phyloP scores from a whole-genome alignment of 2,797 vertebrate species.

The Rhinella marina region DNA sequence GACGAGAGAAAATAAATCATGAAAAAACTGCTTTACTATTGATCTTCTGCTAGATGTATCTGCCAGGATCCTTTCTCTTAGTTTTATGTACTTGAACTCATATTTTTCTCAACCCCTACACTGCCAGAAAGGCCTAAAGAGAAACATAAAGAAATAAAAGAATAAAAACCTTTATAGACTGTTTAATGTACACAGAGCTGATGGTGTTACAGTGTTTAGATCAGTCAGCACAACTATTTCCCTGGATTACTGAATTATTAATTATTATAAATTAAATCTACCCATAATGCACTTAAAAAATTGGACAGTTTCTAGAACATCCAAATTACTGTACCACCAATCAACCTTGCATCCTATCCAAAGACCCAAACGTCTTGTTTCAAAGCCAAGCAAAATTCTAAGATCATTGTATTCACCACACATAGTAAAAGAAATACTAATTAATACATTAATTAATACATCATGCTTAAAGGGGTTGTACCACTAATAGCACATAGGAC shows the following conservation, averaged over 20 bases:
- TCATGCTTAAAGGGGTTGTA: too few relatives aligned
- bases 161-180: neutral
- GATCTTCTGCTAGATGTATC: conserved; percentile 63
- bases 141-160: conserved; percentile 11
- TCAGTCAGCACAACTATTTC: neutral
- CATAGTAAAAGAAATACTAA: neutral
- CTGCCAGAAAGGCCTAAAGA: conserved; percentile 11
- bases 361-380: neutral
- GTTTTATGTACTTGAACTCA: conserved; percentile 63
- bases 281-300: neutral
- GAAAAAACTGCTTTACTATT: conserved; percentile 64
- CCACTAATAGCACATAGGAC: too few relatives aligned
- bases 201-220: neutral
- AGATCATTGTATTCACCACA: neutral
- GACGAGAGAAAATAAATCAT: conserved; percentile 63
- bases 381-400: neutral
- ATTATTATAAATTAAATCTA: neutral
- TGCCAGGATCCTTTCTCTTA: conserved; percentile 62
- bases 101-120: conserved; percentile 57
- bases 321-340: neutral
- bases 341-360: neutral
- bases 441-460: too few relatives aligned
- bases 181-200: neutral
- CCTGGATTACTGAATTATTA: neutral
- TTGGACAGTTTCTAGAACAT: neutral